Evolutionary conservation across 2,113 vertebrate genomes (phyloP).

Genomic region (Ornithorhynchus anatinus): DNA sequence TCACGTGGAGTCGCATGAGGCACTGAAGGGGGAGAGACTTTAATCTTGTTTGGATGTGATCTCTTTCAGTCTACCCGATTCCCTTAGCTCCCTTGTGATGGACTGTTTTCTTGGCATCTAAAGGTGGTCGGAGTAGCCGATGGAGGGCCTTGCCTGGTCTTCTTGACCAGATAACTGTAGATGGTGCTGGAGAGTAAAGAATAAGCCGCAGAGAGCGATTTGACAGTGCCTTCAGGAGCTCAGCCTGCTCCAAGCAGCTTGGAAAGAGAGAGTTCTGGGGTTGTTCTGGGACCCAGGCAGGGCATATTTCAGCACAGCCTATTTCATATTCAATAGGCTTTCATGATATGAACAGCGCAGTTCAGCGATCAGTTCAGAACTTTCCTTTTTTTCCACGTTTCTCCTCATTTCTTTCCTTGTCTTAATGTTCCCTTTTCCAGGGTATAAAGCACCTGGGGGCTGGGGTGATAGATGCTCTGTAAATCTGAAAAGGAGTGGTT

Average conservation of each 20-base stretch:
- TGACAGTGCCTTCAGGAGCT: too few relatives aligned
- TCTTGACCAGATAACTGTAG: not conserved
- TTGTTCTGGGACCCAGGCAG: not conserved
- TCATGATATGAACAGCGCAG: not conserved
- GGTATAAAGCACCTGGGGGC: not conserved
- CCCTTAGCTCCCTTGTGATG: not conserved
- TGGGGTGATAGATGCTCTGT: not conserved
- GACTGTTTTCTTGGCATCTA: too few relatives aligned
- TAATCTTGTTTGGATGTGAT: not conserved
- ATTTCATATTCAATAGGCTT: not conserved
- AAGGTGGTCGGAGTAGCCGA: too few relatives aligned
- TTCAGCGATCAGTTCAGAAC: not conserved
- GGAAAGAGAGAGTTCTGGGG: not conserved
- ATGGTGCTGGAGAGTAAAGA: constrained; percentile 34
- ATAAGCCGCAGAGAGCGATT: not conserved
- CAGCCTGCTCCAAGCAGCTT: not conserved
- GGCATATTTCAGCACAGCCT: not conserved
- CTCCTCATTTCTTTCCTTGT: not conserved
- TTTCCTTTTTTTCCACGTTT: not conserved
- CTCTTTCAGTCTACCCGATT: not conserved
- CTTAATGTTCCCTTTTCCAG: not conserved
- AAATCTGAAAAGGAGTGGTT: not conserved
- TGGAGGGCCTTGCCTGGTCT: too few relatives aligned
- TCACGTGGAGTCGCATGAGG: not conserved
- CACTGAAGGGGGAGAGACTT: not conserved